These are phyloP conservation scores for Lithophane ornitopus DNA, from an alignment of 2,888 invertebrate species.

Conservation along the genomic window DNA sequence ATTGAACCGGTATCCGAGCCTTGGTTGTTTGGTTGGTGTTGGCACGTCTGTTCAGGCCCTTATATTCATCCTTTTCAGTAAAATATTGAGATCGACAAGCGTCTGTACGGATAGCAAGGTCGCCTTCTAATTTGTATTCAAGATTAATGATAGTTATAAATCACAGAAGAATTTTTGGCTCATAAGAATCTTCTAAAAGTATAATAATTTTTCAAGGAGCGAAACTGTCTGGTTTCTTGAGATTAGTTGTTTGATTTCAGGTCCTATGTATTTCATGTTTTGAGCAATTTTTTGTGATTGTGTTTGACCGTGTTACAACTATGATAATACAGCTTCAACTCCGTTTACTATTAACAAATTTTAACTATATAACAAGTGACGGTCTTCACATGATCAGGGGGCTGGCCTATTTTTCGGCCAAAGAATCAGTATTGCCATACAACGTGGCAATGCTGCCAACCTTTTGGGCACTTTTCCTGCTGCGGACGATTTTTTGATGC, in stretches of 20 bases:
- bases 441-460: no score
- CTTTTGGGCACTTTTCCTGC: no score
- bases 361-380: no score
- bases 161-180: conserved; percentile 52
- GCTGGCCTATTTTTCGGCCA: no score
- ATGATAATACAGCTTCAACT: neutral
- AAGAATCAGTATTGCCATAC: no score
- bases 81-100: conserved; percentile 55
- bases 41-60: neutral
- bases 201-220: conserved; percentile 46
- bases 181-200: conserved; percentile 47
- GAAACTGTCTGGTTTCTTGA: conserved; percentile 25
- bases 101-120: conserved; percentile 43
- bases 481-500: no score
- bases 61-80: conserved; percentile 48
- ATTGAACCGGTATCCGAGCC: no score
- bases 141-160: conserved; percentile 63
- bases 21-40: no score
- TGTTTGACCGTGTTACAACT: neutral
- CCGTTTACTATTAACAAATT: no score
- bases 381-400: no score
- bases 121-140: conserved; percentile 54
- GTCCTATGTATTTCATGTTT: neutral
- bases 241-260: conserved; percentile 30
- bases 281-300: neutral